Percentiles rank a stretch among this genome's conserved stretches.
These are phyloP conservation scores for Ceratina japonica DNA, from an alignment of 1,140 invertebrate species.

Conservation along the genomic window DNA sequence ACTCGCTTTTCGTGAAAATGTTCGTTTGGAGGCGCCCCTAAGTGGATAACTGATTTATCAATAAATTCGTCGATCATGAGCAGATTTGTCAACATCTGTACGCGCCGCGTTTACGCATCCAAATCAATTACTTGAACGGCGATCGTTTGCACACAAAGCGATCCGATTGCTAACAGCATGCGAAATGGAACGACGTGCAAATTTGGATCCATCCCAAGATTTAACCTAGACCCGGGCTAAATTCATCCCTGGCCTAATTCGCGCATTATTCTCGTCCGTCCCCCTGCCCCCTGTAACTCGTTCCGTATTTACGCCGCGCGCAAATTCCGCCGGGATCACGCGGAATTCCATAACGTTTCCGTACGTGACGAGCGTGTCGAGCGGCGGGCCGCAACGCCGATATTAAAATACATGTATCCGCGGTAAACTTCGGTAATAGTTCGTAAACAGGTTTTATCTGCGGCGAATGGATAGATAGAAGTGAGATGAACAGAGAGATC, in stretches of 20 bases:
- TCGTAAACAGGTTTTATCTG: background rate
- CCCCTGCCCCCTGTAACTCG: background rate
- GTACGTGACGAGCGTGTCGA: conserved; percentile 3
- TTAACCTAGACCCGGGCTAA: conserved; percentile 27
- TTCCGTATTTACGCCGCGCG: background rate
- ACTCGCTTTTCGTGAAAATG: background rate
- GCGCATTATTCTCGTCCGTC: conserved; percentile 7
- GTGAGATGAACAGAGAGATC: background rate
- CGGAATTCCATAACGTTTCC: background rate
- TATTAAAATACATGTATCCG: conserved; percentile 3
- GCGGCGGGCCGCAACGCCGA: too few species aligned
- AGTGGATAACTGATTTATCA: background rate
- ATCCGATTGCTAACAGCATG: conserved; percentile 26
- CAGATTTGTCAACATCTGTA: conserved; percentile 1
- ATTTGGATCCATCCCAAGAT: conserved; percentile 42
- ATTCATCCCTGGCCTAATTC: conserved; percentile 23
- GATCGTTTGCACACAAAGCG: conserved; percentile 38
- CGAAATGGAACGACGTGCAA: conserved; percentile 20
- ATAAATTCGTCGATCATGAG: background rate
- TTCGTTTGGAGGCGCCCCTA: background rate
- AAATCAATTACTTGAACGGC: conserved; percentile 38
- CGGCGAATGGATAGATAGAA: background rate
- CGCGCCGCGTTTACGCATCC: background rate
- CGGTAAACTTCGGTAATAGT: background rate
- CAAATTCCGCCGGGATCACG: background rate